Base-by-base conservation (phyloP, 2,888 invertebrate species). In the Caenorhabditis sp. region DNA sequence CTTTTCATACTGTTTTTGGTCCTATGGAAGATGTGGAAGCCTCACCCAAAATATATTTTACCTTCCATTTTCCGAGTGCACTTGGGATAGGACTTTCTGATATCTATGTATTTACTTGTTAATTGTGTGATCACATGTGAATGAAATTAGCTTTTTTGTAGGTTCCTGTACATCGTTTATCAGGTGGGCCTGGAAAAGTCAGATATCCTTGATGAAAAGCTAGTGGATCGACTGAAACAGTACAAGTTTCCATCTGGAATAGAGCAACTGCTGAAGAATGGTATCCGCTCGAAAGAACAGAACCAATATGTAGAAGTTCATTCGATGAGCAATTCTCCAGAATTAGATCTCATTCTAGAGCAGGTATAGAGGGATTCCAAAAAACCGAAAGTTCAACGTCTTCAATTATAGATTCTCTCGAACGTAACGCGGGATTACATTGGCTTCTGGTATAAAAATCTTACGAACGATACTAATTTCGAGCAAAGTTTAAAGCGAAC, bases 351-450 rank as follows among this genome's bases (percentile, higher is more conserved):
- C 5, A 85, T 87, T 10, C 24, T 89, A 8, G 89, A 89, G 58
- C 84, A 89, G 85, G 89, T 88, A n/a, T 8, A 28, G 4, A 6
- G 31, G 7, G 7, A 6, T 31, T 7, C 5, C 1, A 51, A 26
- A 8, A 0, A 5, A 47, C n/a, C 16, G 2, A 47, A 47, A 44
- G 12, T n/a, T 5, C 31, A 4, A 6, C 31, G 0, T 28, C 24
- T 44, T 47, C 6, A 0, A n/a, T 75, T 81, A 59, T 64, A 90
- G 89, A 89, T 90, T 58, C 79, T 92, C 10, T 81, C 85, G 41
- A 87, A 85, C 47, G 74, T 90, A 8, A 86, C 91, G 19, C 87
- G 91, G 1, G 92, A 92, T 75, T 92, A 89, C 75, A 86, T 92
- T 7, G 90, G 89, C 44, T 83, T 87, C 6, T 92, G 92, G 92